Percentiles rank a stretch among this genome's conserved stretches.
phyloP scores from a whole-genome alignment of 53 echinoderm and acorn worm genomes.

The Astropecten irregularis region DNA sequence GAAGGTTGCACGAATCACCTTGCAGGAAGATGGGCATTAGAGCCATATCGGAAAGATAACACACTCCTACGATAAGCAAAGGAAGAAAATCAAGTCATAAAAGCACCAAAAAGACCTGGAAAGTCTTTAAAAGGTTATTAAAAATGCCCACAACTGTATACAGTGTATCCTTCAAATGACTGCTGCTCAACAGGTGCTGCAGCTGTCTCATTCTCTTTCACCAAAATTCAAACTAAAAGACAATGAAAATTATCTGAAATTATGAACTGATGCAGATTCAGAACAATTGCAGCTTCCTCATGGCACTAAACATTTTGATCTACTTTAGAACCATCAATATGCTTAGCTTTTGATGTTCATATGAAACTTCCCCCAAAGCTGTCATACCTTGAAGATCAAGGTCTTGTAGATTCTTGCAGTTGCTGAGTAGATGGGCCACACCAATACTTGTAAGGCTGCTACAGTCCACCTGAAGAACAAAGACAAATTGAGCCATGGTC shows the following conservation, averaged over 20 bases:
- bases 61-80: conserved; percentile 51
- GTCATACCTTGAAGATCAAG: conserved; percentile 80
- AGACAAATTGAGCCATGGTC: too few species aligned
- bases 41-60: conserved; percentile 63
- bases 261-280: too few species aligned
- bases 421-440: conserved; percentile 65
- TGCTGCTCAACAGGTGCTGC: not conserved
- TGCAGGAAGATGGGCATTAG: conserved; percentile 59
- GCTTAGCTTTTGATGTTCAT: too few species aligned
- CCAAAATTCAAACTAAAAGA: too few species aligned
- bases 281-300: too few species aligned
- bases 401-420: conserved; percentile 67
- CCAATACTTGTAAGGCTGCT: conserved; percentile 75
- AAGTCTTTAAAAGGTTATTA: not conserved
- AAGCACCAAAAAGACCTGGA: not conserved
- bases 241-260: too few species aligned
- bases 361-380: too few species aligned
- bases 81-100: not conserved
- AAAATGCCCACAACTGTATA: not conserved
- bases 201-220: too few species aligned
- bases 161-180: not conserved
- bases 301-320: too few species aligned
- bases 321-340: too few species aligned
- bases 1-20: conserved; percentile 39
- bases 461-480: conserved; percentile 63